A percentile compares a stretch with the other conserved stretches of the same genome.
phyloP scores from a whole-genome alignment of 2,113 vertebrate species.

The Hydrochoerus hydrochaeris region DNA sequence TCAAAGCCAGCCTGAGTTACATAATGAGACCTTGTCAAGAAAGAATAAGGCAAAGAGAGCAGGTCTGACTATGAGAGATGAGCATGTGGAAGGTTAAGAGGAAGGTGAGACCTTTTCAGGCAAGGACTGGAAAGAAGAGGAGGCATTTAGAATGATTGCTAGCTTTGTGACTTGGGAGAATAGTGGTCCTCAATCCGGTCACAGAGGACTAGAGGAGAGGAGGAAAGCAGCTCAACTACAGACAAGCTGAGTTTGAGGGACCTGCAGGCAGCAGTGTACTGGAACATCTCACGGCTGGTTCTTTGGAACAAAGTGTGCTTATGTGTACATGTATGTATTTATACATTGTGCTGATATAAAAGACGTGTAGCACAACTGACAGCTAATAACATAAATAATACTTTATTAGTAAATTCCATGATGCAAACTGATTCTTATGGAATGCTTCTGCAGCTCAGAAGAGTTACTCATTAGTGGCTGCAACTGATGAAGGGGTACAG shows the following conservation, averaged over 20 bases:
- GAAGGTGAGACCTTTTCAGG: neutral
- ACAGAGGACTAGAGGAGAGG: neutral
- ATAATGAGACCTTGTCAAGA: neutral
- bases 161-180: neutral
- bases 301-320: neutral
- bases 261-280: neutral
- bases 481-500: neutral
- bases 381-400: neutral
- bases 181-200: neutral
- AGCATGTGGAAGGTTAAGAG: neutral
- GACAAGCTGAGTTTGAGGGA: neutral
- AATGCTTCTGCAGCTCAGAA: too few species aligned
- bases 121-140: neutral
- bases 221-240: neutral
- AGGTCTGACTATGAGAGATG: neutral
- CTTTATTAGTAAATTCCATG: neutral
- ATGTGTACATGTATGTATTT: neutral
- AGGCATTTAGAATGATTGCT: neutral
- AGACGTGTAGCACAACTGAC: neutral
- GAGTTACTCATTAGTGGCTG: neutral
- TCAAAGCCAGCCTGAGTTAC: neutral
- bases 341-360: neutral
- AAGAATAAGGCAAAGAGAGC: neutral
- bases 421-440: neutral
- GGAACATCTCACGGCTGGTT: neutral